phyloP scores from a whole-genome alignment of 2,113 vertebrate genomes.

The Canis aureus region DNA sequence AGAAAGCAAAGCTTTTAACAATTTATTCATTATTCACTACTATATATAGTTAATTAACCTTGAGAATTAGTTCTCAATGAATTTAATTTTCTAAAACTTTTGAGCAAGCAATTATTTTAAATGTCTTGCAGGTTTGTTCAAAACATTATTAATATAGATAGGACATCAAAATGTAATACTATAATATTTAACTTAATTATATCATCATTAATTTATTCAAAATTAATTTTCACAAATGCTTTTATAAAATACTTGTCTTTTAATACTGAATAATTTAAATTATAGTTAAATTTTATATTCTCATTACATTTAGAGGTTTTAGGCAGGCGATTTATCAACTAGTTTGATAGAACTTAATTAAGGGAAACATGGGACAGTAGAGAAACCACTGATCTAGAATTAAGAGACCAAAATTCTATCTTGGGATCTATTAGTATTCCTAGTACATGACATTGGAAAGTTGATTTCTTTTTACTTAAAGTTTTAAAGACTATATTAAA shows the following conservation, averaged over 20 bases:
- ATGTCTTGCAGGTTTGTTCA: not conserved
- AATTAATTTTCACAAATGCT: not conserved
- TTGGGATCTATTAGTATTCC: not conserved
- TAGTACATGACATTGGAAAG: not conserved
- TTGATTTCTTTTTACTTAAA: not conserved
- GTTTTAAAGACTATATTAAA: not conserved
- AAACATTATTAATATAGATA: not conserved
- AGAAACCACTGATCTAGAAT: not conserved
- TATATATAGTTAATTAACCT: not conserved
- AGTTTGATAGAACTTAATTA: not conserved
- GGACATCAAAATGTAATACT: not conserved
- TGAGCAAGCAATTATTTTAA: not conserved
- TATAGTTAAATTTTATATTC: not conserved
- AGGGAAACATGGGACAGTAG: not conserved
- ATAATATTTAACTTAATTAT: not conserved
- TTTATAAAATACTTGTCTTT: not conserved
- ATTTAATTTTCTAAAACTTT: not conserved
- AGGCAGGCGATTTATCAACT: not conserved
- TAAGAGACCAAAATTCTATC: not conserved
- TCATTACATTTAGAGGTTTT: not conserved
- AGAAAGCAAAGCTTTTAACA: not conserved
- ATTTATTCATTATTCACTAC: not conserved
- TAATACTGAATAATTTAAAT: not conserved
- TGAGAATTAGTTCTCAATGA: not conserved
- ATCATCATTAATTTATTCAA: not conserved